Base-by-base conservation (phyloP, 1,140 invertebrate genomes). In the Drosophila bipectinata region DNA sequence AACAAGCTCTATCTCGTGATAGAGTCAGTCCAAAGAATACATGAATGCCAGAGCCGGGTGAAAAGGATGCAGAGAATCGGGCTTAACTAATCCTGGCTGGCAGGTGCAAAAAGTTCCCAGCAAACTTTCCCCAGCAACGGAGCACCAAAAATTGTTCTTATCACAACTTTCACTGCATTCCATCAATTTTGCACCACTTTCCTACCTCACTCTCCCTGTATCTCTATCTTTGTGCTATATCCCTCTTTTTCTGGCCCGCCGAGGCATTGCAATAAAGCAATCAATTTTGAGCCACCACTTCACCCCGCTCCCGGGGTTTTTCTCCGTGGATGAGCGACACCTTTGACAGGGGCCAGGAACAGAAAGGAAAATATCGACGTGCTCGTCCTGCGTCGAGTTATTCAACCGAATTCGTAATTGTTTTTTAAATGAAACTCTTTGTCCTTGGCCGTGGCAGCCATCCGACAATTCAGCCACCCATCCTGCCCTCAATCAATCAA, bases 391-490 rank as follows among this genome's bases (percentile, higher is more conserved):
- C 10, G 34, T 37, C 34, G 76, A 72, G 73, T 56, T 61, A 57
- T 66, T 78, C 66, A 61, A 79, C 60, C 64, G 58, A 67, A 61
- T 51, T 61, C 57, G 71, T 83, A 87, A 88, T 87, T 87, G 83
- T 82, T 79, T 37, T 88, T 87, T 75, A 76, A 88, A 75, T 72
- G 82, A 60, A 87, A 82, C 71, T 76, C 83, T 68, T 62, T 72
- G 45, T 53, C 76, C 62, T 66, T 77, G 78, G 63, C 73, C 63
- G 30, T 63, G 74, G 54, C 63, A 47, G 18, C 54, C 55, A 57
- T 59, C 47, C 54, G 67, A 64, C 74, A 80, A 56, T 77, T 63
- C 62, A 58, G 52, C 26, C 56, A 3, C 28, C 21, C 48, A 1
- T 10, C 5, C 18, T 5, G 14, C 51, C 49, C 30, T 21, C 41